Conservation (phyloP, 2,888 invertebrate genomes). For the Uloborus plumipes region DNA sequence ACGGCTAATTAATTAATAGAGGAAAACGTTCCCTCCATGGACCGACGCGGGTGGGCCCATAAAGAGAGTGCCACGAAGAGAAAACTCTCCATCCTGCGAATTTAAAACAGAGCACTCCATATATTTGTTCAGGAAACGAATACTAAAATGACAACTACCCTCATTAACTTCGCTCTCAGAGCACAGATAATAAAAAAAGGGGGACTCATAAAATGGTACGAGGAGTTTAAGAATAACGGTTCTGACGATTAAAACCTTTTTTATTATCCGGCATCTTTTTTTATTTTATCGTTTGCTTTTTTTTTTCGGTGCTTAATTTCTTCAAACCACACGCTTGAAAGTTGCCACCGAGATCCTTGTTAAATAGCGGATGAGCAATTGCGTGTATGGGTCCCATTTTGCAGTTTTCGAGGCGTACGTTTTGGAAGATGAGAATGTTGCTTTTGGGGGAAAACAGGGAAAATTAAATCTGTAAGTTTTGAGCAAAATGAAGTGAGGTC, state of each 20-base stretch:
- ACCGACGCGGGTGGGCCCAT: neutral
- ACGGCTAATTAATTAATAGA: constrained; percentile 10
- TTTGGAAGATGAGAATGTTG: too few relatives aligned
- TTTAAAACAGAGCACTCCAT: constrained; percentile 25
- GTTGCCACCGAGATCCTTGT: constrained; percentile 25
- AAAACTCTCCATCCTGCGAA: constrained; percentile 9
- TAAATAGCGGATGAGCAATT: constrained; percentile 22
- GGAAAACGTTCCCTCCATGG: neutral
- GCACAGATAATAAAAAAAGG: constrained; percentile 35
- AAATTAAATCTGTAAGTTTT: too few relatives aligned
- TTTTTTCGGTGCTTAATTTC: constrained; percentile 22
- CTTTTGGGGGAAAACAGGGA: too few relatives aligned
- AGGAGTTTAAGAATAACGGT: constrained; percentile 16
- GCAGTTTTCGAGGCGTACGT: too few relatives aligned
- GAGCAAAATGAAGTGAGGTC: too few relatives aligned
- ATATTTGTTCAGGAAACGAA: constrained; percentile 25
- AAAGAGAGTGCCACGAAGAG: neutral
- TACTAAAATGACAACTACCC: constrained; percentile 38
- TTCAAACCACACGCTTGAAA: neutral
- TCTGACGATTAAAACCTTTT: constrained; percentile 41
- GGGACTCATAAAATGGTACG: constrained; percentile 23
- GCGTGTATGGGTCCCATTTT: constrained; percentile 1
- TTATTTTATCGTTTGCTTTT: constrained; percentile 9
- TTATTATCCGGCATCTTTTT: constrained; percentile 17
- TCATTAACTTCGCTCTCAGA: constrained; percentile 37